These are phyloP conservation scores for Galaxias olidus DNA, from an alignment of 2,797 vertebrate species.

Conservation along the genomic window DNA sequence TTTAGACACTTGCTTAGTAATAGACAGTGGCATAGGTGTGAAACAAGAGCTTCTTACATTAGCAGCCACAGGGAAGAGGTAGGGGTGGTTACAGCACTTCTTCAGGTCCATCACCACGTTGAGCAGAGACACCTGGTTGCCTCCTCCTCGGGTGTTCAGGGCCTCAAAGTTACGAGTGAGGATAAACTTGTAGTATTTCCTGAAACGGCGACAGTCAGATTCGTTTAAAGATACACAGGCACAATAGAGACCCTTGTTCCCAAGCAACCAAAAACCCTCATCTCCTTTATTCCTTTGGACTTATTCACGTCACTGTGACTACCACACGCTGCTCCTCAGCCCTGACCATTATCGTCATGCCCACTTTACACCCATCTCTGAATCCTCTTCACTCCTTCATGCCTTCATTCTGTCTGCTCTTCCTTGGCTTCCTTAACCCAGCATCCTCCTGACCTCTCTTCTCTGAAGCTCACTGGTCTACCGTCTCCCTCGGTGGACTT, in stretches of 20 bases:
- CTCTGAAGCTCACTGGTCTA: too few relatives aligned
- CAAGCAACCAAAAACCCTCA: too few relatives aligned
- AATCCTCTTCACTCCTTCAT: too few relatives aligned
- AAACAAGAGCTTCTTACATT: slow-evolving; percentile 75
- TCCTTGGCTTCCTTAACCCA: too few relatives aligned
- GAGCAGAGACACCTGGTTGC: slow-evolving; percentile 96
- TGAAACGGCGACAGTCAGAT: slow-evolving; percentile 47
- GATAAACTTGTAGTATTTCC: slow-evolving; percentile 98
- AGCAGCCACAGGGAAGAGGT: slow-evolving; percentile 95
- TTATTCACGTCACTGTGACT: too few relatives aligned
- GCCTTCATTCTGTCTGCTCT: too few relatives aligned
- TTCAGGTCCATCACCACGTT: slow-evolving; percentile 99
- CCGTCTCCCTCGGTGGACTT: slow-evolving; percentile 54
- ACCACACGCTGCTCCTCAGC: too few relatives aligned
- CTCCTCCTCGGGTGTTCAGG: slow-evolving; percentile 93
- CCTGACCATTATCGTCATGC: too few relatives aligned
- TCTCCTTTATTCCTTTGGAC: too few relatives aligned
- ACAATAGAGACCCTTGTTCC: not conserved
- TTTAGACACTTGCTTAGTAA: not conserved
- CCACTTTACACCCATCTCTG: too few relatives aligned
- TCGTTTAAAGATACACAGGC: not conserved
- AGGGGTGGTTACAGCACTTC: slow-evolving; percentile 99
- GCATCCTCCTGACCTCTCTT: too few relatives aligned
- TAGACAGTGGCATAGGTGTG: not conserved
- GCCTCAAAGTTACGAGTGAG: slow-evolving; percentile 97